Base-by-base conservation (phyloP, 2,797 vertebrate genomes). In the Carcharodon carcharias region DNA sequence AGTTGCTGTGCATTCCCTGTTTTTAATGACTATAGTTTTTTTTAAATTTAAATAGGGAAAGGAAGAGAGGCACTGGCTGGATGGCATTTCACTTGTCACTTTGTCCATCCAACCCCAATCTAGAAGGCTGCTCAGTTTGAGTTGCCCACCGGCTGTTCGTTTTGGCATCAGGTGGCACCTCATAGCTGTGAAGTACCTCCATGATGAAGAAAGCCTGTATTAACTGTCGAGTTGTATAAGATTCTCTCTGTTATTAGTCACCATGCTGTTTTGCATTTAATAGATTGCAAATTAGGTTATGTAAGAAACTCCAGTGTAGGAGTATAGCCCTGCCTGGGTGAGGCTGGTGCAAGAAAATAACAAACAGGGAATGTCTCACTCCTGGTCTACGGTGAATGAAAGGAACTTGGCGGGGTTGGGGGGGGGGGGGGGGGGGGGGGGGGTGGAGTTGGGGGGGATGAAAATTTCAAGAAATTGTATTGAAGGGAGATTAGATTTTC, bases 291-390 rank as follows among this genome's bases (percentile, higher is more conserved):
- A 93, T 93, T 8, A 40, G 63, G 61, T 93, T 93, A 65, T 67
- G 63, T 93, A 93, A 93, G 61, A 93, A n/a, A 45, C 91, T 45
- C n/a, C 35, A 67, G n/a, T 67, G 91, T 93, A 40, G 61, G 61
- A 40, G 91, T 65, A 40, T 3, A 92, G 35, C 16, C 61, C 58
- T 63, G 89, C 61, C n/a, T 21, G 3, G 23, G 61, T 23, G 91
- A 67, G 16, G 2, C 23, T 28, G 63, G n/a, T 93, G n/a, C 21
- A 21, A 67, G 61, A 67, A 93, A 93, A 67, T 65, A 67, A 93
- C 35, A 93, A 93, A 63, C 23, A 9, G 40, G 56, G 58, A 92
- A 63, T 92, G 16, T 92, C 23, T 92, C 7, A 14, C 88, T 56
- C 56, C 1, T 61, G 31, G 63, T 45, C n/a, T 9, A n/a, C 9